Base-by-base conservation (phyloP, 2,888 invertebrate species). In the Lithosia quadra region DNA sequence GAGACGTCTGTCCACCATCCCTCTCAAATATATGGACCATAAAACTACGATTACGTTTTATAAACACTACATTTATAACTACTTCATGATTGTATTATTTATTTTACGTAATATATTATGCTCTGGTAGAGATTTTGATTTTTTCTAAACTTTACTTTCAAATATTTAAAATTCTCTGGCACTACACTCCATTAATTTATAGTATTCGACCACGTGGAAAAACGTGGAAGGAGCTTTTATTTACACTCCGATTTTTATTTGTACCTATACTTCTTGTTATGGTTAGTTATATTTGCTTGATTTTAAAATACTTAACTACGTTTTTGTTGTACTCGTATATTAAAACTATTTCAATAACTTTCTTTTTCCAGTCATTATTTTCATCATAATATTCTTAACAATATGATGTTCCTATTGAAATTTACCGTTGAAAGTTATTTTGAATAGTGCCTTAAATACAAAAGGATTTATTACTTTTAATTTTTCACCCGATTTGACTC, bases 51-150 rank as follows among this genome's bases (percentile, higher is more conserved):
- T 93, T 92, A 93, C 90, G 87, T 93, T 93, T 93, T 94, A 94
- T 93, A 95, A 95, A 94, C 94, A 95, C 93, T 93, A 90, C 94
- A 91, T 93, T 92, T 92, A 93, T 93, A 92, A 94, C 92, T 92
- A 92, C 92, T 93, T 94, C 93, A 93, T 92, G 94, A 94, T 94
- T 94, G 92, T 90, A 92, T 93, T 94, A 94, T 95, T 94, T 93
- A 95, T 95, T 94, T 93, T 93, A 92, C 86, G 93, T 94, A 94
- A 95, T 94, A 93, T 92, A 93, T 94, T 95, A 93, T 87, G 86
- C 86, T 91, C 87, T 88, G 86, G 87, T 89, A 87, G 90, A 90
- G 90, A 90, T 87, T 93, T 92, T 89, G 90, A 88, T 91, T 93
- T 94, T 93, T 93, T 92, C 92, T 93, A 92, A 92, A 88, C 88